Base-by-base conservation (phyloP, 2,888 invertebrate genomes). In the Noctua fimbriata region DNA sequence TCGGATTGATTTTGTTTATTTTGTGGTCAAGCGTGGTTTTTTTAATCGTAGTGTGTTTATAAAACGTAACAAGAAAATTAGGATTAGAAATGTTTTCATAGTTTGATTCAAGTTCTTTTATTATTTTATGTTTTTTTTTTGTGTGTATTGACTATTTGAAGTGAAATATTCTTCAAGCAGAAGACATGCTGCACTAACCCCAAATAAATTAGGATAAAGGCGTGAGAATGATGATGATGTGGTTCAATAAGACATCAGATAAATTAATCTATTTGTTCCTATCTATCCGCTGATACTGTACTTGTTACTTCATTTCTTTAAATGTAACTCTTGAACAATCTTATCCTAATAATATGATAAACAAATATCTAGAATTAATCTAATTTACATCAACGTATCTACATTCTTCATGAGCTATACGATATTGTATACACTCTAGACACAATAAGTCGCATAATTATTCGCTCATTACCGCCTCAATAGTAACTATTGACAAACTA, bases 401-500 rank as follows among this genome's bases (percentile, higher is more conserved):
- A 28, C 21, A 60, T 69, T 60, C 2, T 81, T 69, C 12, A 67
- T 47, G 36, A n/a, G 24, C 41, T 49, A 14, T 24, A 66, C 21
- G 14, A 55, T n/a, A 75, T 44, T 47, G 67, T 66, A 69, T 28
- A 67, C 69, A 65, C 47, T 41, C 32, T 41, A 49, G 73, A 77
- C 36, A 79, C 55, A 80, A 82, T 60, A 21, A 36, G 47, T 71
- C 47, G 14, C 63, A 78, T 81, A 79, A 87, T 78, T 82, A 83
- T 80, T 71, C 76, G 9, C 32, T 65, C 67, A 83, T 88, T 82
- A 84, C 66, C 44, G 28, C 32, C 49, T 80, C 78, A 79, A 82
- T 82, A 87, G 84, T 55, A 78, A 73, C 84, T 79, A 88, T 85
- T 82, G 83, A 89, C 86, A 79, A 83, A 89, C 87, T 89, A 87